Conservation (phyloP, 2,113 vertebrate genomes). For the Greenwoodochromis staneri region DNA sequence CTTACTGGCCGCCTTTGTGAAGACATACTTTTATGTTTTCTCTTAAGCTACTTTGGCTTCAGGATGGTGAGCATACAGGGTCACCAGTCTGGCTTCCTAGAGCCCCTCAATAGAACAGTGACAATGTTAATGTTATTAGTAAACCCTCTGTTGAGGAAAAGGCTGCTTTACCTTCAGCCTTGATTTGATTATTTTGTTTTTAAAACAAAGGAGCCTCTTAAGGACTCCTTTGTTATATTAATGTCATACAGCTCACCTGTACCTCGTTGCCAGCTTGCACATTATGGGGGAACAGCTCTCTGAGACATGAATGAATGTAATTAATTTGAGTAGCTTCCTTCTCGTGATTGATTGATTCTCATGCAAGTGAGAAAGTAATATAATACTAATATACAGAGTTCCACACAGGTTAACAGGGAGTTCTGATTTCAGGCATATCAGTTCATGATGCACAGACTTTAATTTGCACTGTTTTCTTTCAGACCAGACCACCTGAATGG, state of each 20-base stretch:
- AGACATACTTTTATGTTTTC: neutral
- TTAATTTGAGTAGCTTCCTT: neutral
- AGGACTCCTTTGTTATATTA: neutral
- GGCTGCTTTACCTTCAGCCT: neutral
- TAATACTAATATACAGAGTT: neutral
- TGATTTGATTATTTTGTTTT: neutral
- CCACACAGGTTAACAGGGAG: neutral
- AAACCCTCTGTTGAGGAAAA: neutral
- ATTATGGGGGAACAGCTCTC: neutral
- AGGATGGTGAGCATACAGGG: neutral
- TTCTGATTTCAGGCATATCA: neutral
- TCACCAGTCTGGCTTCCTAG: neutral
- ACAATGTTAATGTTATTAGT: neutral
- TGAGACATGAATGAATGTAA: neutral
- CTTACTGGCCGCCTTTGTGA: neutral
- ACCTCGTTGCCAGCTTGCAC: neutral
- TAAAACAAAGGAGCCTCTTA: neutral
- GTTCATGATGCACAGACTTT: neutral
- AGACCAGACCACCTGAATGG: constrained; percentile 98
- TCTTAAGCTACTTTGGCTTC: neutral
- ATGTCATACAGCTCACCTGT: neutral
- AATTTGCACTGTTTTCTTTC: constrained; percentile 29
- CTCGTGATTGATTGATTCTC: neutral
- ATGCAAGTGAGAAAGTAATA: neutral
- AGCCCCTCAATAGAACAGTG: neutral